Evolutionary conservation across 2,888 invertebrate genomes (phyloP), one percentile per base, ranked within the genome.

Genomic region (Paralinhomoeus sp.): DNA sequence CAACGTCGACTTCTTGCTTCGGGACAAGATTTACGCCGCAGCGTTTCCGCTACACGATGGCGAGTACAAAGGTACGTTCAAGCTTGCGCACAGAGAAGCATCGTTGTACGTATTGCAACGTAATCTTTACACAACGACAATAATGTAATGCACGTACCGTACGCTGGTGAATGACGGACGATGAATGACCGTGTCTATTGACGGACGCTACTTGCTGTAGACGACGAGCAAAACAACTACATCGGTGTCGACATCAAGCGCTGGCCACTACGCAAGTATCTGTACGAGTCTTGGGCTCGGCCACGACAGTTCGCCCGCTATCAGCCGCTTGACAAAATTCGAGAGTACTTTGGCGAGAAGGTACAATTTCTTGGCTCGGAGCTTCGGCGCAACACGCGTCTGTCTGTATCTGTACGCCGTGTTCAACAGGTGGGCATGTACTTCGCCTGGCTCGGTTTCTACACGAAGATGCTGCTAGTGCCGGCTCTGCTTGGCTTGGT

Each of bases 401-500:
- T 36, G 7, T n/a, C 36, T 13, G n/a, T n/a, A 13, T 9, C 18
- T 18, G 7, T 15, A 15, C 24, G 9, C 39, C 24, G n/a, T 15
- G 17, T 21, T 24, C 17, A 24, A 3, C 31, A 44, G 44, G 44
- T 44, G 56, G 83, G 78, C 1, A 67, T 81, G 45, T 80, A 81
- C 63, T 87, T 87, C 64, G 83, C 85, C 5, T 87, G 87, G 87
- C 68, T 87, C 42, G 87, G 87, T 17, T 87, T 79, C 65, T 87
- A 87, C 65, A 87, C 85, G 0, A 78, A 79, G 59, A 84, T 84
- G 80, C 64, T 87, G 51, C 71, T 85, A 24, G 76, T 82, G 15
- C 82, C 85, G 0, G 77, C 85, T 0, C 68, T 80, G 2, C 80
- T 84, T 1, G 85, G 85, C 0, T 73, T 80, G 0, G 59, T 83